Evolutionary conservation across 2,888 invertebrate genomes (phyloP).

Genomic region (Nowickia ferox): DNA sequence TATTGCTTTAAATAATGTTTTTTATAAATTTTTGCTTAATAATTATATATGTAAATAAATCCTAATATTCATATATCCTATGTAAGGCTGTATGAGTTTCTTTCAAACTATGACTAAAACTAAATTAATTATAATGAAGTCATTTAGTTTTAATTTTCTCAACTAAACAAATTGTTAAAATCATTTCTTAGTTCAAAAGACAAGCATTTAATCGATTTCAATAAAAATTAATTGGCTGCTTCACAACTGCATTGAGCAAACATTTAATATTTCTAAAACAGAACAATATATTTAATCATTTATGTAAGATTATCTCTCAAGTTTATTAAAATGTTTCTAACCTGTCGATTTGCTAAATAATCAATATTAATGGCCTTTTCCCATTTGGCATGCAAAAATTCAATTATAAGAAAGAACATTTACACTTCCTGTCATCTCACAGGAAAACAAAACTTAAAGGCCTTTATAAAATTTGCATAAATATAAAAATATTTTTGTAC

Average conservation of each 20-base stretch:
- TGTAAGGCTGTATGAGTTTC: no score
- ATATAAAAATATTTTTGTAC: not conserved
- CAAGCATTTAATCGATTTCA: not conserved
- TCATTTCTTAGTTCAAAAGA: no score
- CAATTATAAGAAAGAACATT: conserved; percentile 51
- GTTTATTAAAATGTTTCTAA: conserved; percentile 12
- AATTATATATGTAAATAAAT: no score
- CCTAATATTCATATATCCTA: no score
- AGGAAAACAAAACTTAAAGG: not conserved
- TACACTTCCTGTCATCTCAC: conserved; percentile 61
- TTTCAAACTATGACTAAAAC: no score
- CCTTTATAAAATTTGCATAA: conserved; percentile 22
- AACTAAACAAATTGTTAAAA: no score
- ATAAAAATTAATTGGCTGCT: conserved; percentile 14
- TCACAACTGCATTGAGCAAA: conserved; percentile 20
- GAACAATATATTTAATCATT: conserved; percentile 21
- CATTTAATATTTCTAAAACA: conserved; percentile 2
- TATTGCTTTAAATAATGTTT: no score
- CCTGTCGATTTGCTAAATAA: conserved; percentile 11
- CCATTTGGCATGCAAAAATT: conserved; percentile 38
- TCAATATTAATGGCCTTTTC: conserved; percentile 47
- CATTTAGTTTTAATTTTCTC: no score
- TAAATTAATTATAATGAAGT: no score
- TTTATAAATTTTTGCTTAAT: no score
- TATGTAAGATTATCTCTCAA: conserved; percentile 20